Base-by-base conservation (phyloP, 1,140 invertebrate species). In the Drosophila miranda region DNA sequence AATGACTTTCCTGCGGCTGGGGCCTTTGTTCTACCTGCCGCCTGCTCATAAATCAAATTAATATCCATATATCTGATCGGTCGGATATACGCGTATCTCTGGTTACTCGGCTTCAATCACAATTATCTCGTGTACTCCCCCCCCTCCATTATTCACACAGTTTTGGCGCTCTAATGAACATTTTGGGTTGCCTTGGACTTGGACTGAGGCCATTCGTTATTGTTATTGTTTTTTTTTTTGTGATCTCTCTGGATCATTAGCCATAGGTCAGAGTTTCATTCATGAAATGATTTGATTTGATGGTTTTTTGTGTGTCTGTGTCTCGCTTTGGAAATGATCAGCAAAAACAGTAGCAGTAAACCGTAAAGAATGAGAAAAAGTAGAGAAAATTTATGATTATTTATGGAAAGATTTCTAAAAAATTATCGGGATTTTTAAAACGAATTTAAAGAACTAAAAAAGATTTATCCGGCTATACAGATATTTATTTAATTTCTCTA, bases 161-260 rank as follows among this genome's bases (percentile, higher is more conserved):
- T 41, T 57, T 63, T 73, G 69, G 69, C 70, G 72, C 71, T 75
- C 72, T 75, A 76, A 76, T 76, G 73, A 69, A 75, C 73, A 76
- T 76, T 76, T 76, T 76, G 73, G 73, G 73, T 76, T 56, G 41
- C 56, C 72, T 75, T 38, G 70, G 43, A 51, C 46, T 23, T 51
- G 43, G 45, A 61, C 56, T 43, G 11, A 1, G 38, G 60, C 43
- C 61, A 64, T 28, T 60, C 53, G 42, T 28, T 13, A 21, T 50
- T 34, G 34, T 53, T 61, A 16, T 16, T 34, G 7, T 60, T 38
- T 46, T 53, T 48, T 38, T 49, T 60, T 71, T 30, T 0, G 9
- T 0, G 9, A 63, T 54, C 44, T 50, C 34, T 57, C 38, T 45
- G 73, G 57, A 76, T 76, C 73, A 76, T 76, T 76, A 76, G 66